These are phyloP conservation scores for Epizoanthus illoricatus DNA, from an alignment of 92 coral and sea anemone genomes.

Conservation along the genomic window DNA sequence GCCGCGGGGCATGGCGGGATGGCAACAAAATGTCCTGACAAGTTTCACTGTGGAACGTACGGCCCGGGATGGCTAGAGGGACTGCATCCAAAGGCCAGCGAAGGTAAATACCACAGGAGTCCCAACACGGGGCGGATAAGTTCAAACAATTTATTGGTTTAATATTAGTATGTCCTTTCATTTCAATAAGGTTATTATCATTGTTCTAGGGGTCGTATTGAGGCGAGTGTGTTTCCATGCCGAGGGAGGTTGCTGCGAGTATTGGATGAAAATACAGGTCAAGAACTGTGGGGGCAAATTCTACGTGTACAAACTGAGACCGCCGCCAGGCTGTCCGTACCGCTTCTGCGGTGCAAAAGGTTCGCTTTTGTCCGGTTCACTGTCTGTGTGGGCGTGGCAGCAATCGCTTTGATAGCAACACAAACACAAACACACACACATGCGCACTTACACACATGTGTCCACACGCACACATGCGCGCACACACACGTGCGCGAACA, in stretches of 20 bases:
- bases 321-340: conserved; percentile 28
- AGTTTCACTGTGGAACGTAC: conserved; percentile 28
- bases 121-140: background rate
- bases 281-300: conserved; percentile 14
- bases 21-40: conserved; percentile 41
- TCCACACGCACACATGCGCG: too few relatives aligned
- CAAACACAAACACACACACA: too few relatives aligned
- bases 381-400: too few relatives aligned
- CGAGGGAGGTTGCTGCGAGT: conserved; percentile 34
- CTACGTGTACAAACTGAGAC: conserved; percentile 31
- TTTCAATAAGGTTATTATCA: too few relatives aligned
- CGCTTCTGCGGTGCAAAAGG: conserved; percentile 41
- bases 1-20: conserved; percentile 39
- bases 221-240: conserved; percentile 34
- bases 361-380: background rate
- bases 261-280: background rate
- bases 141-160: background rate
- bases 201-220: conserved; percentile 13
- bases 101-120: conserved; percentile 2
- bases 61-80: conserved; percentile 30
- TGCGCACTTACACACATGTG: too few relatives aligned
- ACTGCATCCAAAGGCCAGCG: background rate
- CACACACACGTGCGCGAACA: too few relatives aligned
- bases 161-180: too few relatives aligned
- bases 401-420: too few relatives aligned